Evolutionary conservation across 1,140 invertebrate species (phyloP).

Genomic region (Palaemon carinicauda): DNA sequence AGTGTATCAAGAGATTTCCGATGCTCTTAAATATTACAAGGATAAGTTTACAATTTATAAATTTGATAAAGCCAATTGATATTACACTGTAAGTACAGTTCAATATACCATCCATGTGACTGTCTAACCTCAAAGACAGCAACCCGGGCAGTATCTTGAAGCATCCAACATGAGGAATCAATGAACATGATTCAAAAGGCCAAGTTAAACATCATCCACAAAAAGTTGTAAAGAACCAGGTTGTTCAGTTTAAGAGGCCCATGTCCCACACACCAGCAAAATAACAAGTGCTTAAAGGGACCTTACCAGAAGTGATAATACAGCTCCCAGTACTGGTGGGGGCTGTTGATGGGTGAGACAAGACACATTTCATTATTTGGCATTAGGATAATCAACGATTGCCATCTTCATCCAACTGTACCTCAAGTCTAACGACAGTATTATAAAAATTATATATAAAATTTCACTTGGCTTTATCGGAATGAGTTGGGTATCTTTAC

Average conservation of each 20-base stretch:
- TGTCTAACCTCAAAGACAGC: not conserved
- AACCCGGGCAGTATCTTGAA: not conserved
- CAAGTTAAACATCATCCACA: not conserved
- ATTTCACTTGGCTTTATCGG: too few relatives aligned
- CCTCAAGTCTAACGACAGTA: not conserved
- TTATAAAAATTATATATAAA: not conserved
- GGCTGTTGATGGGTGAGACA: slow-evolving; percentile 59
- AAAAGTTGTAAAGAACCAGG: slow-evolving; percentile 34
- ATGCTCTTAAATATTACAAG: too few relatives aligned
- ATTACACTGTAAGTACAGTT: not conserved
- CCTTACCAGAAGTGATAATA: slow-evolving; percentile 63
- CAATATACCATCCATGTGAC: not conserved
- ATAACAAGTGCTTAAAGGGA: slow-evolving; percentile 35
- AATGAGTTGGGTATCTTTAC: too few relatives aligned
- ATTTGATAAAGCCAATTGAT: not conserved
- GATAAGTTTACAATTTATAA: not conserved
- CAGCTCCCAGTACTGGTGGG: slow-evolving; percentile 61
- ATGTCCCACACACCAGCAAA: slow-evolving; percentile 45
- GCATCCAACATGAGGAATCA: not conserved
- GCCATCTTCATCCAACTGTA: not conserved
- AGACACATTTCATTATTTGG: slow-evolving; percentile 53
- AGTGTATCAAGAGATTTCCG: too few relatives aligned
- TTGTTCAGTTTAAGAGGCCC: slow-evolving; percentile 49
- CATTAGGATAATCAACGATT: slow-evolving; percentile 56
- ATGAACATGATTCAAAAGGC: not conserved